These are phyloP conservation scores for Echinarachnius parma DNA, from an alignment of 53 echinoderm and acorn worm species.

Conservation along the genomic window DNA sequence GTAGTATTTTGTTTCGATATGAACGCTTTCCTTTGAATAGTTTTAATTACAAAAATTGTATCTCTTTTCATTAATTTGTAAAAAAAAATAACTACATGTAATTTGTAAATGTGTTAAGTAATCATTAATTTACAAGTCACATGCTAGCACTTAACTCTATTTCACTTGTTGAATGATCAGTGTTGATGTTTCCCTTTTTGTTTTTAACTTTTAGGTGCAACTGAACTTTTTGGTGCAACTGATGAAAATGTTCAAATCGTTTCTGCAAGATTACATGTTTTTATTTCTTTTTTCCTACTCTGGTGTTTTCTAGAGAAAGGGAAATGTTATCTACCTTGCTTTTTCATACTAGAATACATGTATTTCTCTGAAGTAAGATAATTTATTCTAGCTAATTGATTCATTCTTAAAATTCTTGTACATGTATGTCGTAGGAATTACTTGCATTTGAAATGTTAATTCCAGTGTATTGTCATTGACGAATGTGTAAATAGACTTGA, in stretches of 20 bases:
- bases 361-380: too few relatives aligned
- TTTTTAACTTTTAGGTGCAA: not conserved
- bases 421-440: conserved; percentile 2
- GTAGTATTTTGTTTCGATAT: too few relatives aligned
- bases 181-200: not conserved
- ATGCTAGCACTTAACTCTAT: too few relatives aligned
- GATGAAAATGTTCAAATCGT: not conserved
- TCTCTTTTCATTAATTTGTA: too few relatives aligned
- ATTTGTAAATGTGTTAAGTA: not conserved
- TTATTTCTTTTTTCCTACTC: not conserved
- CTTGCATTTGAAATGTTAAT: conserved; percentile 3
- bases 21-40: too few relatives aligned
- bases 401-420: not conserved
- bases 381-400: conserved; percentile 1
- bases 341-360: too few relatives aligned
- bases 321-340: too few relatives aligned
- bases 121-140: not conserved
- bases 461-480: not conserved
- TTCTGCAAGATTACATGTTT: not conserved
- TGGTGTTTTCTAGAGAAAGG: not conserved
- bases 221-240: not conserved
- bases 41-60: too few relatives aligned
- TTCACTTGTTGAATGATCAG: too few relatives aligned
- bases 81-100: not conserved
- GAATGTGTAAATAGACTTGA: conserved; percentile 4